phyloP scores from a whole-genome alignment of 2,888 invertebrate genomes.

The Cerastis rubricosa region DNA sequence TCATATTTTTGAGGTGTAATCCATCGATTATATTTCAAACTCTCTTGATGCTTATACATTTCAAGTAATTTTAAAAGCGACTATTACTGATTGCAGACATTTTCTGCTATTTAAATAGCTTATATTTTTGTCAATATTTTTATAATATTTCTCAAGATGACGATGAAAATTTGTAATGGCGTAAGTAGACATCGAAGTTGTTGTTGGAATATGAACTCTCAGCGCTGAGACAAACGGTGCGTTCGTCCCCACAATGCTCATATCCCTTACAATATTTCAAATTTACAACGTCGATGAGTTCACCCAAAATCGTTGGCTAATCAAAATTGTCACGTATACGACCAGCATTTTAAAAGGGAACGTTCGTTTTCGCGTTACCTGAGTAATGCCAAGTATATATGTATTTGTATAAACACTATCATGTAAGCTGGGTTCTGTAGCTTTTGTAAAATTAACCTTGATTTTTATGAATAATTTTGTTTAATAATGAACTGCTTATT shows the following conservation, averaged over 20 bases:
- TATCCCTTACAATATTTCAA: neutral
- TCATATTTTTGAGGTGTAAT: neutral
- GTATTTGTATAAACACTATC: constrained; percentile 58
- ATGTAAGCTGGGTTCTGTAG: constrained; percentile 59
- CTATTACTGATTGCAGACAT: neutral
- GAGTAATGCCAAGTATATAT: constrained; percentile 59
- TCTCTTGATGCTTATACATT: constrained; percentile 18
- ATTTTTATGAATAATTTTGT: neutral
- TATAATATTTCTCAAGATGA: neutral
- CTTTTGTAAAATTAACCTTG: constrained; percentile 55
- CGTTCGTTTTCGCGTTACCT: constrained; percentile 25
- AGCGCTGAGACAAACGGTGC: neutral
- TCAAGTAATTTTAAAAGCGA: constrained; percentile 13
- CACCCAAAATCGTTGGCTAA: constrained; percentile 61
- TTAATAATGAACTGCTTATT: too few relatives aligned
- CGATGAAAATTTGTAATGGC: neutral
- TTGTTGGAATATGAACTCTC: neutral
- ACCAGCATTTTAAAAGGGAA: constrained; percentile 54
- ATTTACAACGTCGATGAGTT: constrained; percentile 40
- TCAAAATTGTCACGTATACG: constrained; percentile 60
- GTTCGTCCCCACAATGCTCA: neutral
- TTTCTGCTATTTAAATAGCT: neutral
- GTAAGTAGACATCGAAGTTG: neutral
- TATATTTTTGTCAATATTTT: neutral
- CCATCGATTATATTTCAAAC: constrained; percentile 1